These are phyloP conservation scores for Helleia helle DNA, from an alignment of 2,888 invertebrate genomes.

Conservation along the genomic window DNA sequence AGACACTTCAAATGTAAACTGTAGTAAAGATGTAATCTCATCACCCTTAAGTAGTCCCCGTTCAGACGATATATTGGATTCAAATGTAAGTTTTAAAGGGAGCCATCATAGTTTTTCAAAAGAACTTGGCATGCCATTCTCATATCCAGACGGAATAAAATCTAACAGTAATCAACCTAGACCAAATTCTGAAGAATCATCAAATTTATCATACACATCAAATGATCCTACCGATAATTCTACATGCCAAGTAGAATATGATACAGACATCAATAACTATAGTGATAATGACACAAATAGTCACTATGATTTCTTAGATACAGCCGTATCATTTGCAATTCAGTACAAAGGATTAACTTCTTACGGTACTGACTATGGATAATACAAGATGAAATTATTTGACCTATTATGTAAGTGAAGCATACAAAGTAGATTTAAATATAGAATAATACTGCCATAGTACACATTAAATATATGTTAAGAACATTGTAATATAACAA, in stretches of 20 bases:
- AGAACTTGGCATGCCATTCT: too few species aligned
- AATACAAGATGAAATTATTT: conserved; percentile 23
- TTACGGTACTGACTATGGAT: conserved; percentile 58
- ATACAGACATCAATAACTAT: conserved; percentile 12
- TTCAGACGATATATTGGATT: conserved; percentile 33
- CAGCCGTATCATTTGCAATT: conserved; percentile 83
- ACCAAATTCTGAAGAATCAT: conserved; percentile 15
- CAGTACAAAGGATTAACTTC: conserved; percentile 80
- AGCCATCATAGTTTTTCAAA: too few species aligned
- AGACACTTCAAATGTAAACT: conserved; percentile 18
- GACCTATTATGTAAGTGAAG: not conserved
- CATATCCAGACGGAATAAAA: too few species aligned
- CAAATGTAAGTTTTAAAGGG: conserved; percentile 22
- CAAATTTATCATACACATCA: conserved; percentile 34
- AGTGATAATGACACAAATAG: conserved; percentile 31
- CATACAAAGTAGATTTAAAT: not conserved
- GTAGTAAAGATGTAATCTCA: conserved; percentile 24
- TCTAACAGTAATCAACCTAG: too few species aligned
- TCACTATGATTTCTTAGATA: conserved; percentile 77
- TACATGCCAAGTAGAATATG: too few species aligned
- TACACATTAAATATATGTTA: too few species aligned
- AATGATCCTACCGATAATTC: conserved; percentile 23
- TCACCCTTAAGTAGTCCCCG: conserved; percentile 35
- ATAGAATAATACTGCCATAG: not conserved
- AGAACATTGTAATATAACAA: too few species aligned